Evolutionary conservation across 2,888 invertebrate species (phyloP).

Genomic region (Onchidella celtica): DNA sequence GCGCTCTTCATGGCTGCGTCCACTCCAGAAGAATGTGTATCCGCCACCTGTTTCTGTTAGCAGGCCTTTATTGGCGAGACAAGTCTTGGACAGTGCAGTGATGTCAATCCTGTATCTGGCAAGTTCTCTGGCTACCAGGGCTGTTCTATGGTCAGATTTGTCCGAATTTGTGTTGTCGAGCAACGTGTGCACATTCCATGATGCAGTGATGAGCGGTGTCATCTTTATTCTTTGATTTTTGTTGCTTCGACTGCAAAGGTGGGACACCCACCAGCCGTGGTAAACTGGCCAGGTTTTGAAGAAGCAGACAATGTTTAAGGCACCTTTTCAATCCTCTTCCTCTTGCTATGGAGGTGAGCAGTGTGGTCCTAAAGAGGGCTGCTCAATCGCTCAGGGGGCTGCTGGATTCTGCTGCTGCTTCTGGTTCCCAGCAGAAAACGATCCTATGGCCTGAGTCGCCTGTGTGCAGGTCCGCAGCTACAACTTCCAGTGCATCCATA

Average conservation of each 20-base stretch:
- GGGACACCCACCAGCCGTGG: slow-evolving; percentile 26
- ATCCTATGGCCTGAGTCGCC: slow-evolving; percentile 36
- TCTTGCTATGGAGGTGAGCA: slow-evolving; percentile 39
- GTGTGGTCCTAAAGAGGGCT: slow-evolving; percentile 39
- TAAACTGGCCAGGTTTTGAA: neutral
- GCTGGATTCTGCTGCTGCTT: slow-evolving; percentile 26
- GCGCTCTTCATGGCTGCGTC: no score
- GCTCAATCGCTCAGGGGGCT: slow-evolving; percentile 40
- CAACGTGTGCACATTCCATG: neutral
- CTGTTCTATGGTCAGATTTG: neutral
- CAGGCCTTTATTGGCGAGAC: no score
- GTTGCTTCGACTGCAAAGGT: neutral
- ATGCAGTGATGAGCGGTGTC: no score
- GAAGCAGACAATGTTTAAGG: slow-evolving; percentile 32
- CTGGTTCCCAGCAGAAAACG: slow-evolving; percentile 10
- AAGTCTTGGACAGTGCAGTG: no score
- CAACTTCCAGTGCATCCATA: slow-evolving; percentile 38
- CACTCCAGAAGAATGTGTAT: no score
- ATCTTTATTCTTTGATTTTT: neutral
- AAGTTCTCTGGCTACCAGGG: no score
- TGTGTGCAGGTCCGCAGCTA: slow-evolving; percentile 37
- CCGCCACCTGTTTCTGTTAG: no score
- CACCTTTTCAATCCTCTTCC: slow-evolving; percentile 39
- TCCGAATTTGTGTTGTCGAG: neutral
- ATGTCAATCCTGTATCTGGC: no score